Percentiles rank a stretch among this genome's conserved stretches.
These are phyloP conservation scores for Caenorhabditis virilis DNA, from an alignment of 2,888 invertebrate genomes.

Conservation along the genomic window DNA sequence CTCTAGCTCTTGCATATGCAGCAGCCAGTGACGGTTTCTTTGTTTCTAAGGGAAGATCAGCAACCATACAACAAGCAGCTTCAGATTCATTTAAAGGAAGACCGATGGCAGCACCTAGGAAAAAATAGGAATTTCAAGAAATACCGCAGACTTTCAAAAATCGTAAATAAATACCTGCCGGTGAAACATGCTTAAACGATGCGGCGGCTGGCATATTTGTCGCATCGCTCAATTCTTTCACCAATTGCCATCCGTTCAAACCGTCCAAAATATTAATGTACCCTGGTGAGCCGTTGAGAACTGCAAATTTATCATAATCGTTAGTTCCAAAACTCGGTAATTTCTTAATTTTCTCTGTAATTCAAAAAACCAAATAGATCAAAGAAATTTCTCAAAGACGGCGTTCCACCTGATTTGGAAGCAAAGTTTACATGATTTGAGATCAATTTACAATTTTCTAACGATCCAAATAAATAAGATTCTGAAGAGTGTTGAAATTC, in stretches of 20 bases:
- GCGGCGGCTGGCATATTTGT: constrained; percentile 83
- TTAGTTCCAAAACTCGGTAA: too few relatives aligned
- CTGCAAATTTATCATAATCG: constrained; percentile 70
- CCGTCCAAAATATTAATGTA: constrained; percentile 97
- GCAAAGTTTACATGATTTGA: too few relatives aligned
- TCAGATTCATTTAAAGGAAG: constrained; percentile 78
- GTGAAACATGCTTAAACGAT: constrained; percentile 97
- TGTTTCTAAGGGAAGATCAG: constrained; percentile 76
- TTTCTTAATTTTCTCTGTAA: too few relatives aligned
- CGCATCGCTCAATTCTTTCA: constrained; percentile 82
- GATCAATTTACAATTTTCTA: too few relatives aligned
- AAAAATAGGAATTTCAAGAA: constrained; percentile 11
- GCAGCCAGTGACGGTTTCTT: constrained; percentile 76
- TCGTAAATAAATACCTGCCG: constrained; percentile 78
- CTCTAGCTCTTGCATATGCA: constrained; percentile 93
- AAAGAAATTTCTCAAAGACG: too few relatives aligned
- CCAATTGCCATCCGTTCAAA: constrained; percentile 94
- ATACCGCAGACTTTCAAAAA: too few relatives aligned
- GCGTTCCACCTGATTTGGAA: too few relatives aligned
- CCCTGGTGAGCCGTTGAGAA: constrained; percentile 91
- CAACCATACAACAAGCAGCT: constrained; percentile 90
- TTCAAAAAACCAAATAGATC: too few relatives aligned
- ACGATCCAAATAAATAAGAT: too few relatives aligned
- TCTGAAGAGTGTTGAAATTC: too few relatives aligned
- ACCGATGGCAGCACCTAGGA: constrained; percentile 83